Conservation (phyloP, 2,797 vertebrate species). For the Toxotes lorentzi region DNA sequence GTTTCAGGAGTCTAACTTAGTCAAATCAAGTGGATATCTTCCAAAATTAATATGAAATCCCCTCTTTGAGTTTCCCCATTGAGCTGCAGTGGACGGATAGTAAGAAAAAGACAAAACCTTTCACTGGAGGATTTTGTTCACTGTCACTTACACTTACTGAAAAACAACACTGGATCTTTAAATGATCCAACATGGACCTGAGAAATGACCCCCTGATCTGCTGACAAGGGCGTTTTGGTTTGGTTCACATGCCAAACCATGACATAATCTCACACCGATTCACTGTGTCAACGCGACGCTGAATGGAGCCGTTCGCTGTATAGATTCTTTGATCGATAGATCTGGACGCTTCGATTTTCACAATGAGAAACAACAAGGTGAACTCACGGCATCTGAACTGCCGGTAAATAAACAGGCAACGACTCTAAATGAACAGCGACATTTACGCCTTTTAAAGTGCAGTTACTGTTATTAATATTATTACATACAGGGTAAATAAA, state of each 20-base stretch:
- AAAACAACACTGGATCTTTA: too few species aligned
- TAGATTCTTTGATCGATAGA: too few species aligned
- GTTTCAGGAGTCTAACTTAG: too few species aligned
- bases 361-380: background rate
- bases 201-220: background rate
- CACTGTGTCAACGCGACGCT: background rate
- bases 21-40: too few species aligned
- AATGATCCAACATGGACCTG: background rate
- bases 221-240: background rate
- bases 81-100: too few species aligned
- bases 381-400: background rate
- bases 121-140: background rate
- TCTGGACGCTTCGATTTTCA: background rate
- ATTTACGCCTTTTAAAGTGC: background rate
- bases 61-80: too few species aligned
- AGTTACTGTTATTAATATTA: background rate
- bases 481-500: background rate
- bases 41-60: too few species aligned
- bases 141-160: too few species aligned
- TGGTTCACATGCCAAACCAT: background rate
- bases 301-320: background rate
- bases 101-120: too few species aligned
- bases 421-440: background rate
- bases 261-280: background rate
- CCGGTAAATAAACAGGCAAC: background rate